Evolutionary conservation across 1,140 invertebrate species (phyloP), one percentile per base, ranked within the genome.

Genomic region (Prorops nasuta): DNA sequence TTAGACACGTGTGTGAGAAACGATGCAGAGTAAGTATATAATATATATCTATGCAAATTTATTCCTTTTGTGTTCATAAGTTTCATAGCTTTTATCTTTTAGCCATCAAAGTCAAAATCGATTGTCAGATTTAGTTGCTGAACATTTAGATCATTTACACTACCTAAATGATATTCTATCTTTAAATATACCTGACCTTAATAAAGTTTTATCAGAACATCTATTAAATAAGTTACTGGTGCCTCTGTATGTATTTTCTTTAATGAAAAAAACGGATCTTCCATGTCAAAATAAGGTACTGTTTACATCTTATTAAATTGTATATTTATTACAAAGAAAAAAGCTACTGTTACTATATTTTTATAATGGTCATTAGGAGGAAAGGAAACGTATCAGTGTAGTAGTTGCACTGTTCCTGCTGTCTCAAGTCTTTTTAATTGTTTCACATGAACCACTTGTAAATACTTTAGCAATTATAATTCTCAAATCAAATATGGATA

Each of bases 81-180:
- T 21, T 35, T 44, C 39, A 16, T 42, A 15, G 47, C 17, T 14
- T 18, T 24, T 43, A 8, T 56, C 56, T 83, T 84, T 32, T 74
- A 92, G 83, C 72, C 94, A 95, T 72, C 92, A 94, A 80, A 95
- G 84, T 71, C 92, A 87, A 76, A 94, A 86, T 75, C 88, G 93
- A 67, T 79, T 99, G 31, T 86, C 94, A 12, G 96, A 97, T 76
- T 80, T 98, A 39, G 95, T 99, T 2, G 96, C 96, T 0, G 95
- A 98, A 79, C 96, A 99, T 76, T 79, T 99, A 34, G 96, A 99
- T 76, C 94, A 98, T 76, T 79, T 99, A 10, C 96, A 99, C 78
- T 99, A 99, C 74, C 79, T 99, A 17, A 98, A 98, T 68, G 97
- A 99, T 61, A 98, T 98, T 69, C 80, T 98, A 15, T 88, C 89